Evolutionary conservation across 2,797 vertebrate genomes (phyloP), one percentile per base, ranked within the genome.

Genomic region (Acomys russatus): DNA sequence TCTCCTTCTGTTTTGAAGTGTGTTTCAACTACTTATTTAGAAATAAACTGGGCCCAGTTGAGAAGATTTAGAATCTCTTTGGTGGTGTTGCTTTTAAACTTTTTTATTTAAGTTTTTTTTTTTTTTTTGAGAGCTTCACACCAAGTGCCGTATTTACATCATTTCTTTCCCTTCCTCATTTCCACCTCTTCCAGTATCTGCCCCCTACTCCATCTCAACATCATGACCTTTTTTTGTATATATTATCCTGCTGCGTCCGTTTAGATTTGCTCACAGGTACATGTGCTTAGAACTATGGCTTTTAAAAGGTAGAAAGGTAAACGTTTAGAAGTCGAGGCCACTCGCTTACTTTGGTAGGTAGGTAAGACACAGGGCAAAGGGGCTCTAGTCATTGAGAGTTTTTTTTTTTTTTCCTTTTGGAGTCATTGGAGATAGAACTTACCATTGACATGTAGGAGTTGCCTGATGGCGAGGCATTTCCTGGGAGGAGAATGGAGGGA

Each of bases 231-330:
- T 68, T 54, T n/a, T 28, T 85, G 44, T 51, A 7, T 49, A n/a
- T 9, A 5, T 54, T n/a, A 70, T 23, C 22, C 30, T n/a, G 1
- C 11, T 54, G 20, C 68, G 64, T 23, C 30, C 30, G 18, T 17
- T 54, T 56, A n/a, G 28, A 30, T 86, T 54, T 86, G 83, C 30
- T 35, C 20, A 25, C 30, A 35, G 15, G 30, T 25, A 3, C 49
- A 51, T 1, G 1, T n/a, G 44, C 4, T 70, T n/a, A 51, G 83
- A n/a, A 30, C 11, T 54, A 64, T 44, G 56, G 33, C 44, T 54
- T 97, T 91, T 93, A 86, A 86, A 61, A 77, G 66, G 9, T 63
- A 91, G 90, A 80, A 28, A 54, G 30, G 28, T 76, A 66, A 83
- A 84, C 70, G 63, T 51, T 15, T 91, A 88, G 84, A 92, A 90